Conservation (phyloP, 2,797 vertebrate genomes). For the Eulemur rubriventer region DNA sequence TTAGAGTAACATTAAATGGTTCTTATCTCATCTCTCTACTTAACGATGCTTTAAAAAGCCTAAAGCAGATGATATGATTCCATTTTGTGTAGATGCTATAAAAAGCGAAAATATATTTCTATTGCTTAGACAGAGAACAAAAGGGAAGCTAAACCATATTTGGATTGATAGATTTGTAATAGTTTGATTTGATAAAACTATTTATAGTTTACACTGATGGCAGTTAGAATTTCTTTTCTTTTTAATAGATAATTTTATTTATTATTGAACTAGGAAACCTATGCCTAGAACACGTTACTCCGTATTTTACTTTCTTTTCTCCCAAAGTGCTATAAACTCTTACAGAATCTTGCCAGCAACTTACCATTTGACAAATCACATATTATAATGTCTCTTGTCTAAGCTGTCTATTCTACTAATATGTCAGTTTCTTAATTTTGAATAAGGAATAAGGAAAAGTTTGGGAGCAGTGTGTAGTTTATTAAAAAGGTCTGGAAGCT, state of each 20-base stretch:
- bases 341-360: not conserved
- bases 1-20: slow-evolving; percentile 30
- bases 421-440: not conserved
- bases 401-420: not conserved
- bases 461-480: not conserved
- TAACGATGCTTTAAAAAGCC: slow-evolving; percentile 40
- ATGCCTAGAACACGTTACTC: not conserved
- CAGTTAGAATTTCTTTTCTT: slow-evolving; percentile 1
- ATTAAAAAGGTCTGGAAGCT: not conserved
- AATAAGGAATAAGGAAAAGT: not conserved
- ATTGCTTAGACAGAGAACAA: not conserved
- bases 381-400: not conserved
- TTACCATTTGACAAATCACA: not conserved
- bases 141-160: not conserved
- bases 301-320: not conserved
- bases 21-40: slow-evolving; percentile 33
- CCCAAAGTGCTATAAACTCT: not conserved
- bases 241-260: slow-evolving; percentile 13
- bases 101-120: not conserved
- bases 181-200: not conserved
- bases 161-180: not conserved
- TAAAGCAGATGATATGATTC: slow-evolving; percentile 30
- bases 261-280: not conserved
- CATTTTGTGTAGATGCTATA: not conserved
- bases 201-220: not conserved